Conservation (phyloP, 2,113 vertebrate genomes). For the Pipra filicauda region DNA sequence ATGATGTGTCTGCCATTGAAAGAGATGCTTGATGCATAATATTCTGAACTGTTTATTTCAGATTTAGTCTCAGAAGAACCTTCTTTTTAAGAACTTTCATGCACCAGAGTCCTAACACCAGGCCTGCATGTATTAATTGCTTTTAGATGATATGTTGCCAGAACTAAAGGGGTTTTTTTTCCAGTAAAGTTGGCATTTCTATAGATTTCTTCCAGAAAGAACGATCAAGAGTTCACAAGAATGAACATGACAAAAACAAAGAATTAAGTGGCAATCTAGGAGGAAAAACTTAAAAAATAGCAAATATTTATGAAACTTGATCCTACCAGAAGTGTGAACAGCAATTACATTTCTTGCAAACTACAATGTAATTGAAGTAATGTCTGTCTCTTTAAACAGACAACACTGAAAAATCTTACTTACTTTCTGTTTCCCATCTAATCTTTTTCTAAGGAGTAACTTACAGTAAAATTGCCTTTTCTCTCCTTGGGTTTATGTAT, state of each 20-base stretch:
- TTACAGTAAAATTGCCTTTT: not conserved
- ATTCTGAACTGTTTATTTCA: not conserved
- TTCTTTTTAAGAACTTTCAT: not conserved
- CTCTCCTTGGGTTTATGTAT: not conserved
- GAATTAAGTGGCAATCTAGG: not conserved
- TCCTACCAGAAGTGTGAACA: not conserved
- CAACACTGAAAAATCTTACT: not conserved
- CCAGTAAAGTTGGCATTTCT: conserved; percentile 25
- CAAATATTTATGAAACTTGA: not conserved
- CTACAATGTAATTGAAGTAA: not conserved
- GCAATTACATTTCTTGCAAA: not conserved
- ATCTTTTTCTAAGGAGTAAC: not conserved
- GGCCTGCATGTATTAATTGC: not conserved
- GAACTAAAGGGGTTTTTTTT: not conserved
- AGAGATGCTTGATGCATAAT: not conserved
- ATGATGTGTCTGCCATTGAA: not conserved
- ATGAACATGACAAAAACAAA: not conserved
- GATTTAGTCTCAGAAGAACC: not conserved
- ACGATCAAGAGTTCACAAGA: not conserved
- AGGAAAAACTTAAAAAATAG: not conserved
- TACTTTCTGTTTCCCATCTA: not conserved
- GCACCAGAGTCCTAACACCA: not conserved
- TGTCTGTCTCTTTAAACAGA: not conserved
- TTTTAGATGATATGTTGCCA: not conserved
- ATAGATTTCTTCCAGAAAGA: conserved; percentile 20